Evolutionary conservation across 2,113 vertebrate species (phyloP).

Genomic region (Rafetus swinhoei): DNA sequence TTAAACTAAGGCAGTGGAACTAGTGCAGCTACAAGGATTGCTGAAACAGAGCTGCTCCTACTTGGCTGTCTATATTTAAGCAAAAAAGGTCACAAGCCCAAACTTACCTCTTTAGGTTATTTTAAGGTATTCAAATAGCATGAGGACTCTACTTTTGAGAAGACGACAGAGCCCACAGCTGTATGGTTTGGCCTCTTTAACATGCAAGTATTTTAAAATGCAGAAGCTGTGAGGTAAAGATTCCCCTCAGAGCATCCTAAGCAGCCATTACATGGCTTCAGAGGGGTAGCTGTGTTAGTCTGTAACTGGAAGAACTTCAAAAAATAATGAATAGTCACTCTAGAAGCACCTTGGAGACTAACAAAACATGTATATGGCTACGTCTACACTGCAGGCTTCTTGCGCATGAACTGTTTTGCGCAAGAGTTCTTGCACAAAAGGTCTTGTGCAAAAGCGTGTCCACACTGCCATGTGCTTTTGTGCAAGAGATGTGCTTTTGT

Average conservation of each 20-base stretch:
- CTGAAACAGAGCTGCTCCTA: neutral
- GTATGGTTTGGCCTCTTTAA: neutral
- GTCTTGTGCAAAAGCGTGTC: no score
- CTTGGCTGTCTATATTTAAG: neutral
- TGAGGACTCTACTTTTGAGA: neutral
- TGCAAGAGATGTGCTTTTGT: no score
- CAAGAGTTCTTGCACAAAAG: no score
- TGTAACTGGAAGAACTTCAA: no score
- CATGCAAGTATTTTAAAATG: neutral
- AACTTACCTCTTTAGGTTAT: neutral
- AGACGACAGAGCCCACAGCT: neutral
- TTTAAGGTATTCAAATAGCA: neutral
- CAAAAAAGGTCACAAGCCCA: neutral
- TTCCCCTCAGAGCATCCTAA: neutral
- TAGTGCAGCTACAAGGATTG: neutral
- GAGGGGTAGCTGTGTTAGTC: no score
- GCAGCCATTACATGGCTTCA: neutral
- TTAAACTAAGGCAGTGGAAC: neutral
- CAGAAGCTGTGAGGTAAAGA: neutral
- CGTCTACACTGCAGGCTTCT: no score
- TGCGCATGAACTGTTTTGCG: no score
- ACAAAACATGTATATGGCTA: no score
- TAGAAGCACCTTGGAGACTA: no score
- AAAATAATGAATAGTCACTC: no score
- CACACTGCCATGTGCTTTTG: no score